Base-by-base conservation (phyloP, 2,888 invertebrate genomes). In the Sphaeridia pumilis region DNA sequence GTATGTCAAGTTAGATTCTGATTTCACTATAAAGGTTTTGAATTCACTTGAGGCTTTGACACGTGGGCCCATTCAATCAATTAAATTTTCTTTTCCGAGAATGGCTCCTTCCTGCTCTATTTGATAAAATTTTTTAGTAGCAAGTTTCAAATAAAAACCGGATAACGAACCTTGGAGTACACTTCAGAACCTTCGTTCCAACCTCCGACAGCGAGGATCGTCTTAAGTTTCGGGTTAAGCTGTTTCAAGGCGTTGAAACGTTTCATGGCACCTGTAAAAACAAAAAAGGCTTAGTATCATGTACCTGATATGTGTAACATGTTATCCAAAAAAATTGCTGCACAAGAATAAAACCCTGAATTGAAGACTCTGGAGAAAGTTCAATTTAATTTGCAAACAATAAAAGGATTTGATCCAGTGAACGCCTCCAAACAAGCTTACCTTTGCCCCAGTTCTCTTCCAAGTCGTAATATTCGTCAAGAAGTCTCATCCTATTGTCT, bases 391-490 rank as follows among this genome's bases (percentile, higher is more conserved):
- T 31, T 14, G n/a, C 7, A 31, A 31, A 14, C 31, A 10, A 31
- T 31, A 31, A 14, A 31, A 31, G 14, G 31, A 31, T 14, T 31
- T 14, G 10, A 31, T 10, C 31, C 14, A 7, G 31, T 31, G 10
- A 31, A 10, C 31, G 31, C 14, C 31, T 31, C 31, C 7, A 31
- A 31, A 31, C 38, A 17, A 17, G 20, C 28, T 36, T 45, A 76
- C 77, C 71, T 66, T 70, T 70, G 21, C 79, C 81, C 67, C 75
- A 74, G 60, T 78, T 72, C 45, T 80, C 79, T 21, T 78, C 73
- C 2, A 82, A 68, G 65, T 84, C 85, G 50, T 61, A 61, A 53
- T 67, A 69, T n/a, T 68, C 65, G 54, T 70, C 69, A n/a, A 69
- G 56, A 14, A 67, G 58, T n/a, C 58, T 44, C 21, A 70, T 67